Percentiles rank a stretch among this genome's conserved stretches.
Evolutionary conservation across 2,888 invertebrate genomes (phyloP).

Genomic region (Heteromurus nitidus): DNA sequence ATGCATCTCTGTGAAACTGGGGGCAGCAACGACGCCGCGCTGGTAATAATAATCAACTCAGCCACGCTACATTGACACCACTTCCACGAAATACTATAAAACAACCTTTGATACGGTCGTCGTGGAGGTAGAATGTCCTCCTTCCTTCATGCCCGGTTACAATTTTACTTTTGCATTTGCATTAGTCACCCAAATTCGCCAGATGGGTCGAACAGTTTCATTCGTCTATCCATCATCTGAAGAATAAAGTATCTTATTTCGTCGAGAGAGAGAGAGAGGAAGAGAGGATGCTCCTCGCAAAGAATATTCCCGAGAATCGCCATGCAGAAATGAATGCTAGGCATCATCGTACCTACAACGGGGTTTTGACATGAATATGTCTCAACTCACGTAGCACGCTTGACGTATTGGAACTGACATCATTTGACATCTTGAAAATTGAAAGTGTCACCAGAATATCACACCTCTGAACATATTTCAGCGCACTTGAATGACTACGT

Average conservation of each 20-base stretch:
- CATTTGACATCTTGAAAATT: conserved; percentile 73
- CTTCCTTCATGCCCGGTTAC: neutral
- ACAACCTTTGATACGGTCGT: conserved; percentile 20
- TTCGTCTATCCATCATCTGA: conserved; percentile 55
- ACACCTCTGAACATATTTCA: conserved; percentile 53
- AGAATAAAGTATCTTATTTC: conserved; percentile 23
- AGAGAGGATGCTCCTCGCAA: neutral
- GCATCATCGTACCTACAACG: conserved; percentile 47
- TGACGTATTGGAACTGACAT: conserved; percentile 67
- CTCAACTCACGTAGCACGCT: conserved; percentile 59
- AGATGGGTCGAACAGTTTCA: conserved; percentile 39
- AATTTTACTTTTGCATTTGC: neutral
- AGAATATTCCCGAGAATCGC: no score
- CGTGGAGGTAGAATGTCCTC: neutral
- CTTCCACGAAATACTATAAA: no score
- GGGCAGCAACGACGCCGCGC: neutral
- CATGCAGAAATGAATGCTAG: neutral
- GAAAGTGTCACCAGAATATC: conserved; percentile 72
- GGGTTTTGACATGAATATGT: conserved; percentile 62
- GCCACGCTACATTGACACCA: no score
- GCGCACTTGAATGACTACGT: conserved; percentile 22
- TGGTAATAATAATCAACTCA: no score
- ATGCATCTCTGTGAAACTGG: no score
- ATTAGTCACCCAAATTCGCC: neutral
- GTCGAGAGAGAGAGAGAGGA: neutral